Evolutionary conservation across 1,140 invertebrate genomes (phyloP), one percentile per base, ranked within the genome.

Genomic region (Drosophila rufa): DNA sequence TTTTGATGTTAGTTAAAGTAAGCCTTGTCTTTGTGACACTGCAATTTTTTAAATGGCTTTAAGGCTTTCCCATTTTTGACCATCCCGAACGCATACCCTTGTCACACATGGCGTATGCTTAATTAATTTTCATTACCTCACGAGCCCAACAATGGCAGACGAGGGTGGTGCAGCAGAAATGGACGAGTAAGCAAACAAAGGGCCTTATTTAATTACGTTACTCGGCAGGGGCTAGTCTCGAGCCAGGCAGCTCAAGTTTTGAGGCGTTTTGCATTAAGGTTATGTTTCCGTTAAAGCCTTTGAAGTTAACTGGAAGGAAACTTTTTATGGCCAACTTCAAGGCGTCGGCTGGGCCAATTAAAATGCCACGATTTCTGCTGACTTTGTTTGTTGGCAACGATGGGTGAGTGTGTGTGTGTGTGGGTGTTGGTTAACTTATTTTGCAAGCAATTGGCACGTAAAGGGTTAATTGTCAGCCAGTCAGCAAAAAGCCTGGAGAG

Each of bases 381-480:
- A 76, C 58, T 82, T 82, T 59, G 56, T 68, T 38, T 51, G 51
- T 51, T 68, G 45, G 25, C 61, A 60, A 61, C 42, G 45, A 51
- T 19, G 55, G 38, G 42, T 33, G 6, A 8, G 19, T 48, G 45
- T 40, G 46, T 61, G 19, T 48, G 45, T 40, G 45, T 51, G 22
- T 51, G 60, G 22, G 22, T 36, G 53, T 40, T 36, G 47, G 57
- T 60, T 70, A 89, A 89, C 80, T 87, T 87, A 80, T 89, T 83
- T 78, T 70, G 77, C 71, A 67, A 62, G 43, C 80, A 83, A 83
- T 89, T 87, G 80, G 76, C 83, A 89, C 83, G 80, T 89, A 80
- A 87, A 77, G 84, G 85, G 84, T 87, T 87, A 89, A 89, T 87
- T 78, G 77, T 75, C 33, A 50, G 81, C 80, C 67, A 80, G 80